Base-by-base conservation (phyloP, 2,888 invertebrate species). In the Galerucella nymphaeae region DNA sequence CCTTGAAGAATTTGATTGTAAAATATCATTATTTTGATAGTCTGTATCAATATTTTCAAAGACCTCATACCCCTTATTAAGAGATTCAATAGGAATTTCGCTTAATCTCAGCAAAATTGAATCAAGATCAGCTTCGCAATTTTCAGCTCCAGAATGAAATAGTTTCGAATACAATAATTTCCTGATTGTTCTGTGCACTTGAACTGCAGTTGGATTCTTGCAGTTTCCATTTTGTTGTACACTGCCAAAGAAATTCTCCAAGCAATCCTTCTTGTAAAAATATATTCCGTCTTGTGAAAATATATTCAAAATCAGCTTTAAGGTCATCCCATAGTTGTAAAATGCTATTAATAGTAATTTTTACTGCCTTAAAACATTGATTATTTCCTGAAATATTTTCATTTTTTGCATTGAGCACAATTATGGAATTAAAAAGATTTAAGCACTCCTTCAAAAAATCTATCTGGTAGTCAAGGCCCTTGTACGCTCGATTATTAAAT, bases 211-310 rank as follows among this genome's bases (percentile, higher is more conserved):
- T 48, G 48, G 48, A 48, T 48, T 48, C 2, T 14, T n/a, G 5
- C 14, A 78, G 76, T 78, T 78, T 20, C 77, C 78, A 42, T 71
- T 66, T 70, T 78, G 74, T 71, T 76, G 76, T 41, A 78, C 66
- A 38, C 65, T 58, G 0, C 77, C 78, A 76, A 80, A 80, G 66
- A 74, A 76, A 67, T 77, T 80, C 70, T 80, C 79, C n/a, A 80
- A 18, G n/a, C 74, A 69, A 66, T 78, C 80, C 68, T 76, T 76
- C 66, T 77, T 77, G 10, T 80, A 18, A 48, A n/a, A n/a, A n/a
- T n/a, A n/a, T n/a, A n/a, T n/a, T n/a, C n/a, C 76, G 48, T 45
- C 79, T 72, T 9, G 79, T 79, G 48, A 70, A 71, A 16, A 80
- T 20, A 72, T 71, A 78, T 62, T 72, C 55, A 58, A 76, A 77